These are phyloP conservation scores for Papilio gigon DNA, from an alignment of 2,888 invertebrate genomes.

Conservation along the genomic window DNA sequence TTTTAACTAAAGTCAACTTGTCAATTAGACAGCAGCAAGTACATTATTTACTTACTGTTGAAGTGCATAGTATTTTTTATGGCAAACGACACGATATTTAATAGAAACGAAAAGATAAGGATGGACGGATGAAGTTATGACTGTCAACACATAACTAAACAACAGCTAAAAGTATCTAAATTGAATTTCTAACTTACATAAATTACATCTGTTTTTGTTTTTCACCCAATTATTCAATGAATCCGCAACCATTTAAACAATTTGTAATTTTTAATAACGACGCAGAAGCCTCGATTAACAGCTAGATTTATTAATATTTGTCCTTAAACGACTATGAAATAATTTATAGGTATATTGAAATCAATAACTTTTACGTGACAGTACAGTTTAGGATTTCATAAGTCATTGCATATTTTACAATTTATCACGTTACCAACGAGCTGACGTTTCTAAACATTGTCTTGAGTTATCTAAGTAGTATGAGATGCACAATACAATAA, in stretches of 20 bases:
- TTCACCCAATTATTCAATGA: neutral
- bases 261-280: no score
- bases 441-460: neutral
- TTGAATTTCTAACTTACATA: neutral
- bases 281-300: no score
- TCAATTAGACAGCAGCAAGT: constrained; percentile 21
- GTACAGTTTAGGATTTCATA: no score
- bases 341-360: no score
- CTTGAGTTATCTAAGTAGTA: no score
- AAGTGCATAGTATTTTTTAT: neutral
- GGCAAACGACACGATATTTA: neutral
- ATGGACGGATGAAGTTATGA: neutral
- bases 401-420: no score
- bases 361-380: no score
- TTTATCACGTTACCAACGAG: no score
- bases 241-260: no score
- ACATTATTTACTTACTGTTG: neutral
- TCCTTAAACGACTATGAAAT: no score
- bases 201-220: neutral
- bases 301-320: no score
- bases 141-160: neutral
- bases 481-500: no score
- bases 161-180: neutral
- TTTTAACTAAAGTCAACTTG: constrained; percentile 23
- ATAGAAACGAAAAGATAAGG: neutral